Evolutionary conservation across 2,113 vertebrate species (phyloP).

Genomic region (human): DNA sequence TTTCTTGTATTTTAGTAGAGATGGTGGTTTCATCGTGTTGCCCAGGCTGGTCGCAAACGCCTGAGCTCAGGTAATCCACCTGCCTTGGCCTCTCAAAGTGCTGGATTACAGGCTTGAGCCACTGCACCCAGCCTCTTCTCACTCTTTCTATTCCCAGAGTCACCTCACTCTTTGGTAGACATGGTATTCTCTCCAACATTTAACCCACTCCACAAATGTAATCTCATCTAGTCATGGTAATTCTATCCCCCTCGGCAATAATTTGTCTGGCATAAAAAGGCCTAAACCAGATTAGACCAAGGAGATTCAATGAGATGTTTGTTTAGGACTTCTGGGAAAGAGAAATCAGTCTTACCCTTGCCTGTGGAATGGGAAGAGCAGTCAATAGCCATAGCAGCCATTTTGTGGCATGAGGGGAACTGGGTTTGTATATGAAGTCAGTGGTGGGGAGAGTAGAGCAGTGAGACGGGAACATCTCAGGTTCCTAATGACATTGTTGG

Average conservation of each 20-base stretch:
- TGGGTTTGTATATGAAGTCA: background rate
- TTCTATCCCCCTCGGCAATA: background rate
- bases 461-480: background rate
- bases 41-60: accelerated
- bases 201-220: background rate
- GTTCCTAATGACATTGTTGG: background rate
- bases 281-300: background rate
- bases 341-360: background rate
- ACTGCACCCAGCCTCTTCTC: background rate
- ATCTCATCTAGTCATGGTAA: background rate
- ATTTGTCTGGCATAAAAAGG: background rate
- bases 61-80: no score
- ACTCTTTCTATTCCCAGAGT: background rate
- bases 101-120: no score
- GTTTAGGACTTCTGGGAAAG: background rate
- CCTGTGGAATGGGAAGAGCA: background rate
- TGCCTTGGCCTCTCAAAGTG: no score
- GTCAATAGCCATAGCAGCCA: background rate
- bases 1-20: no score
- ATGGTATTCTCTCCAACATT: background rate
- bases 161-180: background rate
- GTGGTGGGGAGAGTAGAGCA: background rate
- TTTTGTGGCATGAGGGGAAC: background rate
- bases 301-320: background rate
- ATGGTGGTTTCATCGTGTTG: no score